phyloP scores from a whole-genome alignment of 53 echinoderm and acorn worm species.

The Astropecten irregularis region DNA sequence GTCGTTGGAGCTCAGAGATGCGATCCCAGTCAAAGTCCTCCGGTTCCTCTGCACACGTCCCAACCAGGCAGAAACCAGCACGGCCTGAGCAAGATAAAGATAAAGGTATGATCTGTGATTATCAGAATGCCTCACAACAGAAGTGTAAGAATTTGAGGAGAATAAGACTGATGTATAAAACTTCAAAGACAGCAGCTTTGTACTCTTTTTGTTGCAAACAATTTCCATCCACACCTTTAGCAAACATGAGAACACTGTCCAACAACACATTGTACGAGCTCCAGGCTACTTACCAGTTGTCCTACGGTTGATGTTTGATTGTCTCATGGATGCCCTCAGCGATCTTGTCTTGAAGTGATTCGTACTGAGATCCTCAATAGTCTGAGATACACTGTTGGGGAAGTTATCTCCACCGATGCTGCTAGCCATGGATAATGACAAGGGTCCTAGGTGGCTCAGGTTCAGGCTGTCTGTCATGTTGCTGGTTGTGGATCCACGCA shows the following conservation, averaged over 20 bases:
- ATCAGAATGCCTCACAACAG: background rate
- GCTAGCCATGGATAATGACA: constrained; percentile 16
- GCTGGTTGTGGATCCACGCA: background rate
- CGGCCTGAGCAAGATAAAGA: constrained; percentile 40
- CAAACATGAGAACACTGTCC: too few relatives aligned
- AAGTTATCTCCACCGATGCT: constrained; percentile 43
- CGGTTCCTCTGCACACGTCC: constrained; percentile 82
- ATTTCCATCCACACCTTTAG: too few relatives aligned
- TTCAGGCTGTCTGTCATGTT: constrained; percentile 37
- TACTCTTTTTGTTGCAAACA: too few relatives aligned
- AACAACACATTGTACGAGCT: too few relatives aligned
- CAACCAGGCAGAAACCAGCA: constrained; percentile 69
- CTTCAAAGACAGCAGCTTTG: too few relatives aligned
- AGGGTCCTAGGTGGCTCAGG: constrained; percentile 24
- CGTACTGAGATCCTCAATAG: constrained; percentile 83
- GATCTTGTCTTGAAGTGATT: constrained; percentile 44
- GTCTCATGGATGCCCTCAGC: constrained; percentile 57
- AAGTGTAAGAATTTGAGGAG: background rate
- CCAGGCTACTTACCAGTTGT: constrained; percentile 51
- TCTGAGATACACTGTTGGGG: constrained; percentile 73
- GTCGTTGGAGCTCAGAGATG: constrained; percentile 79
- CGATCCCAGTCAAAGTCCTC: constrained; percentile 86
- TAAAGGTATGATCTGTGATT: background rate
- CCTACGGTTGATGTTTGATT: constrained; percentile 50
- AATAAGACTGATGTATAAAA: too few relatives aligned